Evolutionary conservation across 2,797 vertebrate species (phyloP), one percentile per base, ranked within the genome.

Genomic region (Girardinus metallicus): DNA sequence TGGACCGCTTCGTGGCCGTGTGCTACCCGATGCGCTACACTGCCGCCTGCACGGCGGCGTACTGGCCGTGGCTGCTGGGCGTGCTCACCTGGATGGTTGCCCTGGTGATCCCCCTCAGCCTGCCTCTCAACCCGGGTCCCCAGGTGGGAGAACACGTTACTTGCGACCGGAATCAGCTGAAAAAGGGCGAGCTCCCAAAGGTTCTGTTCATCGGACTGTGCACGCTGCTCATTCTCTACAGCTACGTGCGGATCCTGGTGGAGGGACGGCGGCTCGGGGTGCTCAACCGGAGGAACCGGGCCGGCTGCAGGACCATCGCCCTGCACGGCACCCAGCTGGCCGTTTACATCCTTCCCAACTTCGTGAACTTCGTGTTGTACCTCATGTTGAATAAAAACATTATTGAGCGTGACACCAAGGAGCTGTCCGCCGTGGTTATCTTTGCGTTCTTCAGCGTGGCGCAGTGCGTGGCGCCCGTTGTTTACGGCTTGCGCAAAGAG

Each of bases 401-500:
- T 0, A 82, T 96, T 0, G 10, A 11, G 4, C 0, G 0, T 0
- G 75, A 74, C 1, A 90, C 93, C 34, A 95, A 95, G 5, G 95
- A 95, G 47, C 88, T 91, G 2, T 93, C 92, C 0, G 95, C 94
- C 0, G 95, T 95, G 36, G 84, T 95, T 0, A 76, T 84, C 31
- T 96, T 96, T 2, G 93, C 91, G 0, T 96, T 96, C 87, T 96
- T 96, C 88, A 96, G 95, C 53, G 43, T 96, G 89, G 96, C 95
- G 62, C 96, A 96, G 83, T 96, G 96, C 57, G 75, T 96, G 2
- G 95, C 96, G 34, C 95, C 96, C 0, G 88, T 96, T 0, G 86
- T 96, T 1, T 96, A 96, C 78, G 96, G 96, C 10, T 75, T 96
- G 89, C 94, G 95, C 10, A 96, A 96, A 89, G 95, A 96, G 83